These are phyloP conservation scores for Lasioglossum lativentre DNA, from an alignment of 2,888 invertebrate species.

Conservation along the genomic window DNA sequence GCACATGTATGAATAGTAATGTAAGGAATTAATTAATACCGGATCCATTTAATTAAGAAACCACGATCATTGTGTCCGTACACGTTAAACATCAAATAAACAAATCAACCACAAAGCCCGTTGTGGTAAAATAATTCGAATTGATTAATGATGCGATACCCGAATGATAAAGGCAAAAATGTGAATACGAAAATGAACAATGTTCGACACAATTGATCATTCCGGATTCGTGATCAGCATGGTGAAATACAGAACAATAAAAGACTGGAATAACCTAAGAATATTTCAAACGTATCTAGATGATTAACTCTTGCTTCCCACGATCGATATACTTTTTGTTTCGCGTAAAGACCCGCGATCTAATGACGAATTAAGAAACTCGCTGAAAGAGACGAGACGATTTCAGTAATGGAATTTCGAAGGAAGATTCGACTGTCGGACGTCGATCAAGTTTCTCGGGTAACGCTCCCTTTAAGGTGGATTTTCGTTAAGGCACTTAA, in stretches of 20 bases:
- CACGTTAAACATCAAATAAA: not conserved
- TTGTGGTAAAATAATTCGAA: not conserved
- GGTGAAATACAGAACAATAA: not conserved
- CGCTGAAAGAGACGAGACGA: not conserved
- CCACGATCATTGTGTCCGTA: not conserved
- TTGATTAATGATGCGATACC: not conserved
- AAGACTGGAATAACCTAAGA: not conserved
- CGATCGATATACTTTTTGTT: too few relatives aligned
- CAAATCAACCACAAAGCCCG: not conserved
- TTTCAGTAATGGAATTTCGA: not conserved
- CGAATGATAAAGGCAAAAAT: not conserved
- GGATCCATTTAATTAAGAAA: not conserved
- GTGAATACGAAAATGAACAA: not conserved
- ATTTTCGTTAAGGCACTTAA: conserved; percentile 21
- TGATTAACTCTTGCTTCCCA: not conserved
- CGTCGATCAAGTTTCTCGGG: not conserved
- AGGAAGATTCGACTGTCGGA: not conserved
- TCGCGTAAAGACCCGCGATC: not conserved
- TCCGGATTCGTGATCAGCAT: too few relatives aligned
- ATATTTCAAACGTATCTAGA: not conserved
- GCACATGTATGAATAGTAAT: not conserved
- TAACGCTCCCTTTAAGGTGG: not conserved
- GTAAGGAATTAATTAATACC: not conserved
- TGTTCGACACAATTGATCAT: not conserved
- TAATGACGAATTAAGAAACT: not conserved